Evolutionary conservation across 2,888 invertebrate species (phyloP), one percentile per base, ranked within the genome.

Genomic region (Clunio marinus): DNA sequence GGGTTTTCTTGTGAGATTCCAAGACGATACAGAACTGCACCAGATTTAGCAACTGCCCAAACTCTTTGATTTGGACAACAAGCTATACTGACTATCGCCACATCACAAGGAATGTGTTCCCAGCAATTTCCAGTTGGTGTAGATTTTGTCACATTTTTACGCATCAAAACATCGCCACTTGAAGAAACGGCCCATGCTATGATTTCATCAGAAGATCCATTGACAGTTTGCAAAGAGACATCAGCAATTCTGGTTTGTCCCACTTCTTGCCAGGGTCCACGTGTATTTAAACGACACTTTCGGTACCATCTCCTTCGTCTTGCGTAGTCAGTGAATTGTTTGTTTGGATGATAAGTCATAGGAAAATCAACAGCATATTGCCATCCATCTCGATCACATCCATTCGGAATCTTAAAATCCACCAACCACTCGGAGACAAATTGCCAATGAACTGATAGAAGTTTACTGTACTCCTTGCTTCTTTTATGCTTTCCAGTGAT

Each of bases 331-430:
- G 93, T 93, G 71, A 94, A 88, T 71, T 89, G 84, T 78, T 93
- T 93, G 73, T 88, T 86, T 0, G 88, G 88, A 75, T 93, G 94
- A 77, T 92, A 95, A 8, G 87, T 85, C 1, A 91, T 86, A 1
- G 94, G 93, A 75, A 96, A 95, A 79, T 95, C 94, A 1, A 91
- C 88, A 0, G 95, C 94, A 78, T 95, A 96, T 75, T 96, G 96
- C 96, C 96, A 96, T 1, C 96, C 96, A 72, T 94, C 92, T 69
- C 85, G 84, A 77, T 96, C 95, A 0, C 91, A 92, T 1, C 94
- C 95, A 1, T 93, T 93, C 0, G 91, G 89, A 7, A 91, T 88
- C 75, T 89, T 89, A 76, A 89, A 94, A 78, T 96, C 96, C n/a
- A 94, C 84, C 77, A 88, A 84, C 96, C 96, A 96, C 76, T 95